A percentile compares a stretch with the other conserved stretches of the same genome.
phyloP scores from a whole-genome alignment of 2,113 vertebrate species.

The Odocoileus hemionus region DNA sequence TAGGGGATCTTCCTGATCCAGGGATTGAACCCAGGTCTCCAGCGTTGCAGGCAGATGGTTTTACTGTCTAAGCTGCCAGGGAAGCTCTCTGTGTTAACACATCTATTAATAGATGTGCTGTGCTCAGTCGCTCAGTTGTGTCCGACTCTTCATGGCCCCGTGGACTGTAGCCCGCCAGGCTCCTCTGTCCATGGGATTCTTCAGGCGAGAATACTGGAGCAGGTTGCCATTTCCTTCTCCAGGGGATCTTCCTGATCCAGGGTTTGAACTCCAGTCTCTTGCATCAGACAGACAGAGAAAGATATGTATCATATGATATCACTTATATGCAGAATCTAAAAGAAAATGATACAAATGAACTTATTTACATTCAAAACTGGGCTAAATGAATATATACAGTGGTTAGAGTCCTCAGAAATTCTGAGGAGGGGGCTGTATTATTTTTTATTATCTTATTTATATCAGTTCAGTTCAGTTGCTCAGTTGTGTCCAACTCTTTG shows the following conservation, averaged over 20 bases:
- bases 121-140: background rate
- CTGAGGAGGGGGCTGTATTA: background rate
- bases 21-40: background rate
- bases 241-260: background rate
- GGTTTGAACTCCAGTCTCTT: background rate
- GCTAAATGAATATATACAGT: background rate
- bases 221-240: background rate
- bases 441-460: background rate
- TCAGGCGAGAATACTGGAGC: background rate
- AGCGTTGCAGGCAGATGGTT: background rate
- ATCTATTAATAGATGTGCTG: background rate
- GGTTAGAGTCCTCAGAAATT: background rate
- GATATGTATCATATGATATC: background rate
- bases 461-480: background rate
- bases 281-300: background rate
- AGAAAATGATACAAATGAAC: background rate
- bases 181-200: background rate
- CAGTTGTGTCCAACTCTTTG: background rate
- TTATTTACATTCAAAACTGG: background rate
- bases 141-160: background rate
- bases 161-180: background rate
- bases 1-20: rapidly evolving
- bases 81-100: background rate
- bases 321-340: background rate
- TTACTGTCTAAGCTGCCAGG: background rate